Evolutionary conservation across 1,140 invertebrate species (phyloP).

Genomic region (Manduca sexta): DNA sequence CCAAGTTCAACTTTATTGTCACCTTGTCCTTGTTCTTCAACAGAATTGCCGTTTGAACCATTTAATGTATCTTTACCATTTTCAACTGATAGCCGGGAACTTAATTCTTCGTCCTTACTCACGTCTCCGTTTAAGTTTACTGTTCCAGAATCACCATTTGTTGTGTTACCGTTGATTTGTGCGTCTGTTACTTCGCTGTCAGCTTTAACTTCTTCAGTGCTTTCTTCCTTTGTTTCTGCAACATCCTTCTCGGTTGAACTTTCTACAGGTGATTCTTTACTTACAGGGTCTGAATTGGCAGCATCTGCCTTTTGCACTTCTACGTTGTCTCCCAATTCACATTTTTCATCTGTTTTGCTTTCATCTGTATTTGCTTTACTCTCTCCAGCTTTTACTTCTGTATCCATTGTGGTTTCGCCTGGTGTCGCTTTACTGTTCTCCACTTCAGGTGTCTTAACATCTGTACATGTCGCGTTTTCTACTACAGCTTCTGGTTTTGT

Average conservation of each 20-base stretch:
- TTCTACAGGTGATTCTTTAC: neutral
- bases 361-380: slow-evolving; percentile 6
- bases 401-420: slow-evolving; percentile 10
- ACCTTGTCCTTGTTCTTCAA: slow-evolving; percentile 29
- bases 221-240: slow-evolving; percentile 5
- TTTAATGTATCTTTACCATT: slow-evolving; percentile 49
- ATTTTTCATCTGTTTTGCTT: slow-evolving; percentile 1
- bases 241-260: neutral
- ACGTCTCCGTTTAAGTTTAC: slow-evolving; percentile 48
- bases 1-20: slow-evolving; percentile 40
- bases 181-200: slow-evolving; percentile 21
- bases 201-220: slow-evolving; percentile 13
- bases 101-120: slow-evolving; percentile 46
- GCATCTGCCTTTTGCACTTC: slow-evolving; percentile 16
- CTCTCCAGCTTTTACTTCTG: slow-evolving; percentile 1
- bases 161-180: slow-evolving; percentile 49
- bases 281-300: neutral
- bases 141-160: slow-evolving; percentile 38
- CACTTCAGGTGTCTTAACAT: slow-evolving; percentile 1
- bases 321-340: slow-evolving; percentile 9
- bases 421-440: slow-evolving; percentile 15
- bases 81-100: slow-evolving; percentile 46
- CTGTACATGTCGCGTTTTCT: neutral
- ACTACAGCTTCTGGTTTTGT: neutral
- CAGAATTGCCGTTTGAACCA: slow-evolving; percentile 42